Conservation (phyloP, 2,113 vertebrate genomes). For the Theristicus caerulescens region DNA sequence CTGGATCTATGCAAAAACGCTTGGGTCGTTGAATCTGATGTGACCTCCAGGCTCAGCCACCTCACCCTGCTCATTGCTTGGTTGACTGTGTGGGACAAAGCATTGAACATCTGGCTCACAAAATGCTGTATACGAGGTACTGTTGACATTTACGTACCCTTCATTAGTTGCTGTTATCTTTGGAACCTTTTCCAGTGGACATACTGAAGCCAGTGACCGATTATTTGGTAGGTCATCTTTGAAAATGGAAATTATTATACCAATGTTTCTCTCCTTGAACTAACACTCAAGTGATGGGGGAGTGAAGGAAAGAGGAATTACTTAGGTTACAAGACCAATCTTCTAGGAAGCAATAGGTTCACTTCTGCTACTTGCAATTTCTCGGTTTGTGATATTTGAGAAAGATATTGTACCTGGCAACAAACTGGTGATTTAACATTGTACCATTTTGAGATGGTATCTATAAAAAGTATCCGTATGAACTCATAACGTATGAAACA, state of each 20-base stretch:
- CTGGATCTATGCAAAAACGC: not conserved
- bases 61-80: not conserved
- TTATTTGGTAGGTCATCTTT: not conserved
- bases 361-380: not conserved
- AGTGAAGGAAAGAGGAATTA: not conserved
- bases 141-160: not conserved
- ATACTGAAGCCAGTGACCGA: not conserved
- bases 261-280: not conserved
- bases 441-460: not conserved
- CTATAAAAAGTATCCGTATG: not conserved
- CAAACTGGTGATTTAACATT: not conserved
- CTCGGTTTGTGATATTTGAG: not conserved
- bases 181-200: not conserved
- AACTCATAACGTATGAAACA: not conserved
- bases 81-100: not conserved
- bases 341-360: not conserved
- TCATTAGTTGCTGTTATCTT: not conserved
- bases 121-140: not conserved
- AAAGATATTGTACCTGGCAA: not conserved
- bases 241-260: not conserved
- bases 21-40: not conserved
- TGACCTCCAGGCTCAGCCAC: not conserved
- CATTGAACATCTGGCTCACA: not conserved
- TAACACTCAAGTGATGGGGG: not conserved
- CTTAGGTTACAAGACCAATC: not conserved